Conservation (phyloP, 1,140 invertebrate species). For the Drosophila orosa region DNA sequence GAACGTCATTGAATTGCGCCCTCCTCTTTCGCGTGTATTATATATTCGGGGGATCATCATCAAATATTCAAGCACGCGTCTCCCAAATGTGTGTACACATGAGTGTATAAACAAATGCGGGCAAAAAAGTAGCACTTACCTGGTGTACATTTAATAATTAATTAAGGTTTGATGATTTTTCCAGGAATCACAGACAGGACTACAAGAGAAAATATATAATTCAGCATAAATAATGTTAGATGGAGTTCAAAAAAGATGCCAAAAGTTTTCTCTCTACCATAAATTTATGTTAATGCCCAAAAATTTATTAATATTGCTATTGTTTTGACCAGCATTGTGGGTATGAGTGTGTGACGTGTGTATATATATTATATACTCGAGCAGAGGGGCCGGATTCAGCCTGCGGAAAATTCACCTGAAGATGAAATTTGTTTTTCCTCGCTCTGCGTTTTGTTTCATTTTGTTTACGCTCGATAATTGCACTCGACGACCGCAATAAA, state of each 20-base stretch:
- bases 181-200: too few relatives aligned
- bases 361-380: not conserved
- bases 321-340: not conserved
- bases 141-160: not conserved
- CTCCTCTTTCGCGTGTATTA: slow-evolving; percentile 18
- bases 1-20: slow-evolving; percentile 61
- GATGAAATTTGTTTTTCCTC: slow-evolving; percentile 40
- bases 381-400: slow-evolving; percentile 12
- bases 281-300: not conserved
- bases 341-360: not conserved
- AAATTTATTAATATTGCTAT: not conserved
- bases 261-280: too few relatives aligned
- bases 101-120: not conserved
- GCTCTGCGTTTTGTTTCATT: slow-evolving; percentile 24
- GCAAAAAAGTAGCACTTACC: not conserved
- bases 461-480: slow-evolving; percentile 74
- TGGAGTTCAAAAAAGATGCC: not conserved
- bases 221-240: not conserved
- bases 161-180: not conserved
- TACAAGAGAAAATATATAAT: not conserved
- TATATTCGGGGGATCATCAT: slow-evolving; percentile 68
- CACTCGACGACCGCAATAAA: slow-evolving; percentile 76
- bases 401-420: slow-evolving; percentile 45
- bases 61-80: slow-evolving; percentile 72
- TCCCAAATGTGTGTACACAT: slow-evolving; percentile 42